Conservation (phyloP, 1,140 invertebrate species). For the Drosophila parvula region DNA sequence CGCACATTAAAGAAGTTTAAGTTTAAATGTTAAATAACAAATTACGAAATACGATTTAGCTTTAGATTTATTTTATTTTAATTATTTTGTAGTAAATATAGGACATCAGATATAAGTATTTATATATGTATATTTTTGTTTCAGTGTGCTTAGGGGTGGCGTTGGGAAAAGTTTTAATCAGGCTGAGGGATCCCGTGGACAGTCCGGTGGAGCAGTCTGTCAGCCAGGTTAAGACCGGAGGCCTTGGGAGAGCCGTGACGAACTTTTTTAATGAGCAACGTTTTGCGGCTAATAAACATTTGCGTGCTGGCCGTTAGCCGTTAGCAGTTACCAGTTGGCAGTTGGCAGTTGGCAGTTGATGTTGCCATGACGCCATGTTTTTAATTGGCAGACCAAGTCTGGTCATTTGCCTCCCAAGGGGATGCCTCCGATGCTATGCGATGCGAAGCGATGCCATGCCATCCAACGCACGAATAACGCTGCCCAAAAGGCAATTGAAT, state of each 20-base stretch:
- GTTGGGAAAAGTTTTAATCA: conserved; percentile 43
- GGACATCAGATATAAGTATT: too few relatives aligned
- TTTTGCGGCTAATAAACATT: conserved; percentile 82
- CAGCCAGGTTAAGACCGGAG: conserved; percentile 34
- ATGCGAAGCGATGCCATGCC: conserved; percentile 8
- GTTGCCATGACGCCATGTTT: conserved; percentile 79
- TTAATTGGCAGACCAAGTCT: conserved; percentile 70
- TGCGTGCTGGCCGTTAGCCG: conserved; percentile 49
- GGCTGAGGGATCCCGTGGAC: conserved; percentile 23
- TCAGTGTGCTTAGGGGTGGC: neutral
- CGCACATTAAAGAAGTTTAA: neutral
- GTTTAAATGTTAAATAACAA: neutral
- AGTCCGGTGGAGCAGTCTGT: conserved; percentile 27
- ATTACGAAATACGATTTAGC: too few relatives aligned
- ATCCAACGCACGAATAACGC: conserved; percentile 1
- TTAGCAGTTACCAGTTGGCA: conserved; percentile 23
- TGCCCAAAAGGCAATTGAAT: conserved; percentile 70
- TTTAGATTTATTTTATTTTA: neutral
- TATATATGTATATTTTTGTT: neutral
- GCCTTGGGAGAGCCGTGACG: conserved; percentile 61
- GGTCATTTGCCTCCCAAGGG: conserved; percentile 42
- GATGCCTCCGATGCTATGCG: conserved; percentile 16
- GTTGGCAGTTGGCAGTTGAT: conserved; percentile 38
- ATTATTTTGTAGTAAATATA: too few relatives aligned
- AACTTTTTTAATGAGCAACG: conserved; percentile 80